Evolutionary conservation across 2,113 vertebrate genomes (phyloP).

Genomic region (Cebidichthys violaceus): DNA sequence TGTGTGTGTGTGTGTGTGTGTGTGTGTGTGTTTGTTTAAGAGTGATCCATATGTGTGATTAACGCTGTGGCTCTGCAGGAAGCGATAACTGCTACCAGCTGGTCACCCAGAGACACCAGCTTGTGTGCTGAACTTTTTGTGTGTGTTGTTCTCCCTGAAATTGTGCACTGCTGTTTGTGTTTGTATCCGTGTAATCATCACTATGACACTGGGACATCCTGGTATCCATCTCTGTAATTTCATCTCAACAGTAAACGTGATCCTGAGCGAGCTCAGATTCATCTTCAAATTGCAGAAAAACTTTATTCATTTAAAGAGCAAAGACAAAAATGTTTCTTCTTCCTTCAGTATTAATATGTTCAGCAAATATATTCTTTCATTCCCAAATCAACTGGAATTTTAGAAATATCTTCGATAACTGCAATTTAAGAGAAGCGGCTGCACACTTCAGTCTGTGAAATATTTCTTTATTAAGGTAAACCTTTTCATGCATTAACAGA

Average conservation of each 20-base stretch:
- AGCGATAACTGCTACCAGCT: slow-evolving; percentile 42
- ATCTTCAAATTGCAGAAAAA: neutral
- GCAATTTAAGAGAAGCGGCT: neutral
- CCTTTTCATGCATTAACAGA: neutral
- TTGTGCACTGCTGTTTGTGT: neutral
- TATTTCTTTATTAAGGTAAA: neutral
- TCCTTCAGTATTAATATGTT: neutral
- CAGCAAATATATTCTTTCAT: neutral
- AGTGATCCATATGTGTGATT: slow-evolving; percentile 49
- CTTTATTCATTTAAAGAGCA: neutral
- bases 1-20: slow-evolving; percentile 28
- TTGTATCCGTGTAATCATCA: slow-evolving; percentile 6
- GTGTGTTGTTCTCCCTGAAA: neutral
- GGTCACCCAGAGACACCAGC: slow-evolving; percentile 18
- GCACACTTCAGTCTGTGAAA: neutral
- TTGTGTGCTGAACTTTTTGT: neutral
- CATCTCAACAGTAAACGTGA: neutral
- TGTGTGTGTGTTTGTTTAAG: neutral
- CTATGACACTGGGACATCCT: slow-evolving; percentile 6
- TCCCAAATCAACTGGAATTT: neutral
- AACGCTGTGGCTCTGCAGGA: slow-evolving; percentile 18
- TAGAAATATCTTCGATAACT: neutral
- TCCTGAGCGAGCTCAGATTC: neutral
- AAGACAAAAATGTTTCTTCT: neutral
- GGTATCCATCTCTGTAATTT: slow-evolving; percentile 15